Evolutionary conservation across 2,113 vertebrate species (phyloP).

Genomic region (Bathybates hornii): DNA sequence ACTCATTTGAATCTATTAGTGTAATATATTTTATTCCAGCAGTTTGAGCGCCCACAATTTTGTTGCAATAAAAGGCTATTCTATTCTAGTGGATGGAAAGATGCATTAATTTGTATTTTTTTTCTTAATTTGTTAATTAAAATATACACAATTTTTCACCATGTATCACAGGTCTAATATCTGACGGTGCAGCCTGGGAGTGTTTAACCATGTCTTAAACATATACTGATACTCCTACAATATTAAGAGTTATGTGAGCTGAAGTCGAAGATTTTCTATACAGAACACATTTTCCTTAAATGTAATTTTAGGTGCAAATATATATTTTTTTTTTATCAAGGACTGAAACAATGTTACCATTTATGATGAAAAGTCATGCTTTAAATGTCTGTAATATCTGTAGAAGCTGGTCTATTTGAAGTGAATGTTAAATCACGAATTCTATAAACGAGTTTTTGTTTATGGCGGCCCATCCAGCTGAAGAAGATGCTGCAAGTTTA

Average conservation of each 20-base stretch:
- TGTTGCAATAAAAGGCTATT: neutral
- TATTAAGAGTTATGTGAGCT: neutral
- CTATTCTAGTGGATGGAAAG: neutral
- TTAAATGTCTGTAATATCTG: neutral
- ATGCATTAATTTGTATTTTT: neutral
- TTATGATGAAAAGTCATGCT: neutral
- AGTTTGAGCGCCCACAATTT: neutral
- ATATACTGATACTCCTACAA: neutral
- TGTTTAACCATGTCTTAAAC: neutral
- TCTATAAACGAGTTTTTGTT: neutral
- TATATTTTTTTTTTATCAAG: neutral
- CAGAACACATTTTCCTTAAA: neutral
- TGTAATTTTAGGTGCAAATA: neutral
- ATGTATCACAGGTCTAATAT: neutral
- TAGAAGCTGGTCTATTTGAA: neutral
- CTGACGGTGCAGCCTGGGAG: neutral
- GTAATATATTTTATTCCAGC: neutral
- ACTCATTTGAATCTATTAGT: neutral
- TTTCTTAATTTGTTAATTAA: neutral
- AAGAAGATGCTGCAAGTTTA: neutral
- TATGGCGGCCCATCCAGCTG: neutral
- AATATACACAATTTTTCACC: neutral
- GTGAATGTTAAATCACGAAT: neutral
- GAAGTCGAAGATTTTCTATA: neutral
- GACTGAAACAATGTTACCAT: neutral